Evolutionary conservation across 2,888 invertebrate genomes (phyloP).

Genomic region (Spatulosminthurus flaviceps): DNA sequence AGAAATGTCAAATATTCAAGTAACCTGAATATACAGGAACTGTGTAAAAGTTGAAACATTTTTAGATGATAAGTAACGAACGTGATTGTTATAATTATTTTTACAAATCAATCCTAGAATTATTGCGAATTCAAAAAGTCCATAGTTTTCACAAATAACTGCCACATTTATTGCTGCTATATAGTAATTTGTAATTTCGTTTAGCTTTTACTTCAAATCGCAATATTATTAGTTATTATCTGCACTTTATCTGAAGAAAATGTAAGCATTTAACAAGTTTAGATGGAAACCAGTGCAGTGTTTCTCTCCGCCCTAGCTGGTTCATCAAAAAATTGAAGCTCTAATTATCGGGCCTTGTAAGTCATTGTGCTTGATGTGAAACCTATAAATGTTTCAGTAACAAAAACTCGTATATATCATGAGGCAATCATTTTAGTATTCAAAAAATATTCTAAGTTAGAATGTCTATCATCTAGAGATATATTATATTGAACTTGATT

Average conservation of each 20-base stretch:
- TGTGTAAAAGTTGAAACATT: background rate
- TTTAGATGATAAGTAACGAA: background rate
- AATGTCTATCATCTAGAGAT: background rate
- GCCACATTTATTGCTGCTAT: background rate
- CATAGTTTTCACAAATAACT: background rate
- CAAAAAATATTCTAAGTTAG: background rate
- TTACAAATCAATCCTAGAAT: background rate
- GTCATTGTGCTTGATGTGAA: too few species aligned
- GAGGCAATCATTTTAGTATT: constrained; percentile 8
- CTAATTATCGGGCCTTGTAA: too few species aligned
- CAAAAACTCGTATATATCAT: background rate
- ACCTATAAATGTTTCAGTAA: too few species aligned
- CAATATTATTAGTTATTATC: too few species aligned
- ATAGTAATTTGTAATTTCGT: background rate
- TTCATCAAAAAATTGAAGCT: too few species aligned
- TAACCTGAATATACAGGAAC: background rate
- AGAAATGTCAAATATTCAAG: background rate
- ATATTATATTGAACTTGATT: too few species aligned
- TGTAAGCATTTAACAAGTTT: too few species aligned
- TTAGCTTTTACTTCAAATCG: background rate
- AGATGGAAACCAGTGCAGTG: too few species aligned
- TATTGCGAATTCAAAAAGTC: background rate
- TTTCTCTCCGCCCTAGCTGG: too few species aligned
- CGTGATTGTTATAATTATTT: constrained; percentile 1
- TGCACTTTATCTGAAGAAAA: too few species aligned